phyloP scores from a whole-genome alignment of 2,113 vertebrate species.

The Stegastes partitus region DNA sequence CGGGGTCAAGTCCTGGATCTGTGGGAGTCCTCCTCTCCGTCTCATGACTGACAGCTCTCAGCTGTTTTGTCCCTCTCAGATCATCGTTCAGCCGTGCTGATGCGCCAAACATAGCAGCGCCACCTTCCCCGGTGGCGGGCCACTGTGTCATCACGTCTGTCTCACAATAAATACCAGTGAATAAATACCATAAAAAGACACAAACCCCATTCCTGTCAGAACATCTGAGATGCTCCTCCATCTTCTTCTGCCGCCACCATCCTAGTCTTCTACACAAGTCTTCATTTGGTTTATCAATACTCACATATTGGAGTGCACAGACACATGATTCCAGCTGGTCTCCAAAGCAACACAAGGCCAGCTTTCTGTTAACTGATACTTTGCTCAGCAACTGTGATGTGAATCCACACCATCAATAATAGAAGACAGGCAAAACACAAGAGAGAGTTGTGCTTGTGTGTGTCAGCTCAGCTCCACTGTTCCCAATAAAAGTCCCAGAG shows the following conservation, averaged over 20 bases:
- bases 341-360: slow-evolving; percentile 17
- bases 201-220: slow-evolving; percentile 26
- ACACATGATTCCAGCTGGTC: slow-evolving; percentile 23
- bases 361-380: slow-evolving; percentile 17
- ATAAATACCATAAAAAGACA: slow-evolving; percentile 78
- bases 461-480: slow-evolving; percentile 20
- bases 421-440: slow-evolving; percentile 4
- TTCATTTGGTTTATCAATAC: slow-evolving; percentile 45
- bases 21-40: slow-evolving; percentile 12
- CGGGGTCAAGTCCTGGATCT: slow-evolving; percentile 36
- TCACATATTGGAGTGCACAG: slow-evolving; percentile 1
- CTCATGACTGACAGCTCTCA: slow-evolving; percentile 50
- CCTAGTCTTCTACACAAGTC: slow-evolving; percentile 25
- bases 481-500: slow-evolving; percentile 59
- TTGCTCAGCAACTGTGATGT: slow-evolving; percentile 1
- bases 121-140: slow-evolving; percentile 38
- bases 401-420: slow-evolving; percentile 28
- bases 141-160: slow-evolving; percentile 54
- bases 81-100: neutral
- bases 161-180: slow-evolving; percentile 79
- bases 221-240: slow-evolving; percentile 43
- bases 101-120: slow-evolving; percentile 56
- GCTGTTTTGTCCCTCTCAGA: slow-evolving; percentile 60
- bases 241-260: neutral
- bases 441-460: slow-evolving; percentile 13